Conservation (phyloP, 1,140 invertebrate species). For the Drosophila neocordata region DNA sequence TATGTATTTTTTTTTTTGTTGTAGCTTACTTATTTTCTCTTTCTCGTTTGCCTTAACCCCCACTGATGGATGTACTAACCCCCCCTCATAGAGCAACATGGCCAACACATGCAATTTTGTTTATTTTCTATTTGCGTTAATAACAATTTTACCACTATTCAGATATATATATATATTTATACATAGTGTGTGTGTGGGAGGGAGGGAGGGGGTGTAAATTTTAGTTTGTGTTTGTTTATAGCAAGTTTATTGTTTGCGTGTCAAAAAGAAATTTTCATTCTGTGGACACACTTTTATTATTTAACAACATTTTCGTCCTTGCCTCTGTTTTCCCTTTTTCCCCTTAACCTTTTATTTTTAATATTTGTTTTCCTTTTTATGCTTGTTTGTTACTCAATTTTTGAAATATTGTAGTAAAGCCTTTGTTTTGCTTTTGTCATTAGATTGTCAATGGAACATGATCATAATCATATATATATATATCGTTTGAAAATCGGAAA, state of each 20-base stretch:
- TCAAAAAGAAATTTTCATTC: constrained; percentile 42
- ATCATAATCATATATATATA: not conserved
- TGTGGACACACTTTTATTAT: constrained; percentile 56
- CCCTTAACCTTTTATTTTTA: constrained; percentile 29
- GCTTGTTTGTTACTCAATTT: not conserved
- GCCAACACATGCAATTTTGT: constrained; percentile 47
- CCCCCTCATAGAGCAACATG: constrained; percentile 26
- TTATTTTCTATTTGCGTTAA: constrained; percentile 61
- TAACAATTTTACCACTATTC: constrained; percentile 32
- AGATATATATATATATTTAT: not conserved
- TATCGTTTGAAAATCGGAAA: not conserved
- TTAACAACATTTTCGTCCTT: constrained; percentile 27
- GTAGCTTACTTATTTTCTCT: constrained; percentile 55
- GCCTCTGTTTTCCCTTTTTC: no score
- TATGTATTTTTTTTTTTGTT: constrained; percentile 34
- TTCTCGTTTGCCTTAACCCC: not conserved
- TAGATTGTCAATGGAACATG: no score
- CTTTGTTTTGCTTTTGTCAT: not conserved
- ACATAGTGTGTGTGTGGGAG: constrained; percentile 17
- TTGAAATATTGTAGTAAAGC: not conserved
- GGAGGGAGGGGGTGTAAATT: not conserved
- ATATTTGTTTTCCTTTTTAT: constrained; percentile 9
- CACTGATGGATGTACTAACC: not conserved
- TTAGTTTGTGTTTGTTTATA: constrained; percentile 52
- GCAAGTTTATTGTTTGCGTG: constrained; percentile 62